Evolutionary conservation across 2,113 vertebrate genomes (phyloP), one percentile per base, ranked within the genome.

Genomic region (Indicator indicator): DNA sequence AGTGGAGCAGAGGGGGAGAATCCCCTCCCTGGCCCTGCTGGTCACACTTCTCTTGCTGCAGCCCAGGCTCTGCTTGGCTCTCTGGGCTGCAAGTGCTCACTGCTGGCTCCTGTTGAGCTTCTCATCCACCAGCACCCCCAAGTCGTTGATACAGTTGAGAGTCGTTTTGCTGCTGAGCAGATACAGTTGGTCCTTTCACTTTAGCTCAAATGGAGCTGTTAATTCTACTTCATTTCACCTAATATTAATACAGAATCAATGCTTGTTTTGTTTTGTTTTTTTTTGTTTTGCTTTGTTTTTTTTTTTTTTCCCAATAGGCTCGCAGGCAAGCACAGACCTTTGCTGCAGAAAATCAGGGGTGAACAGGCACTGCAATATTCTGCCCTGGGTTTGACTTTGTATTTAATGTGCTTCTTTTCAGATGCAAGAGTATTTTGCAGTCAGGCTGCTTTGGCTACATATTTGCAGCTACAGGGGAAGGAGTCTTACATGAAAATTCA

Each of bases 351-450:
- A 95, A 86, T 74, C 88, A 48, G 52, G 81, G 36, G 16, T 65
- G 76, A 83, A 27, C 38, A 78, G 69, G 68, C 42, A n/a, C 10
- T 32, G 62, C 1, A 91, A 74, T 75, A 81, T 75, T 75, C 44
- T 62, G 33, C 67, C 9, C 40, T 52, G 16, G 69, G 6, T 46
- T 92, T 94, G 55, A 16, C 23, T 79, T 95, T 28, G 28, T 83
- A 36, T 92, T 91, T 91, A 88, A 86, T 86, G 69, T 27, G 26
- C 36, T 91, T 86, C 23, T 72, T 90, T 90, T 95, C 88, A 65
- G 83, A 50, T 46, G 46, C 40, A 42, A 36, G n/a, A 94, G 54
- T 42, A 48, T 91, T 78, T 95, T 71, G 60, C 62, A 62, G 70
- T 78, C 50, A 69, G 75, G 65, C 63, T 75, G 18, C 9, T 76